Conservation (phyloP, 2,113 vertebrate genomes). For the Gavia stellata region DNA sequence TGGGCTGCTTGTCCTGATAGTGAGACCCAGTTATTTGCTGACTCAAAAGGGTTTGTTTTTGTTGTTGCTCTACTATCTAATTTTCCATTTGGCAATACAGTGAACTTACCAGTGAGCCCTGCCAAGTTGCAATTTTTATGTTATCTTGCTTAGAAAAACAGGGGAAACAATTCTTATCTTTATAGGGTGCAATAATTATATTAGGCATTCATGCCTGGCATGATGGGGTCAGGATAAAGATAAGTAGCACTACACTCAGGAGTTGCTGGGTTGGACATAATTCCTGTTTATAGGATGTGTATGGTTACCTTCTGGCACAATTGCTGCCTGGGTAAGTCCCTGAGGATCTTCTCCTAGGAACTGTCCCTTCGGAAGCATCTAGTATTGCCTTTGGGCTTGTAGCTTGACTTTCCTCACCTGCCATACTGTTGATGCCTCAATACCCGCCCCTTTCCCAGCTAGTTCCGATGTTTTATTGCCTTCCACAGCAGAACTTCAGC, state of each 20-base stretch:
- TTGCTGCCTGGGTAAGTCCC: not conserved
- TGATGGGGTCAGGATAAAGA: not conserved
- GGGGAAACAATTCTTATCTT: constrained; percentile 43
- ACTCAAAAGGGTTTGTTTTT: constrained; percentile 4
- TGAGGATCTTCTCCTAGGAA: not conserved
- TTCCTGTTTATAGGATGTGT: not conserved
- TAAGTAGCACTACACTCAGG: not conserved
- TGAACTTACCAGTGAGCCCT: constrained; percentile 6
- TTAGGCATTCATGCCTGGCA: not conserved
- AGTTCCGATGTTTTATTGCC: not conserved
- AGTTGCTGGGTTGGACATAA: not conserved
- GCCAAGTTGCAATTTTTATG: constrained; percentile 47
- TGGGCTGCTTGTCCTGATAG: not conserved
- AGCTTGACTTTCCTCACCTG: not conserved
- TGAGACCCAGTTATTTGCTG: not conserved
- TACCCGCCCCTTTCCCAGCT: not conserved
- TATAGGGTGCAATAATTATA: constrained; percentile 9
- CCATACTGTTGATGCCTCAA: not conserved
- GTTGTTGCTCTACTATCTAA: not conserved
- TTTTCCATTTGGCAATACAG: constrained; percentile 46
- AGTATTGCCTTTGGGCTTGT: not conserved
- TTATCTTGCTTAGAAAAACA: constrained; percentile 58
- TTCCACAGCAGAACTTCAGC: not conserved
- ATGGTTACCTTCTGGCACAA: not conserved
- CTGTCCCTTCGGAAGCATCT: not conserved